A percentile compares a stretch with the other conserved stretches of the same genome.
phyloP scores from a whole-genome alignment of 1,140 invertebrate species.

The Drosophila grimshawi region DNA sequence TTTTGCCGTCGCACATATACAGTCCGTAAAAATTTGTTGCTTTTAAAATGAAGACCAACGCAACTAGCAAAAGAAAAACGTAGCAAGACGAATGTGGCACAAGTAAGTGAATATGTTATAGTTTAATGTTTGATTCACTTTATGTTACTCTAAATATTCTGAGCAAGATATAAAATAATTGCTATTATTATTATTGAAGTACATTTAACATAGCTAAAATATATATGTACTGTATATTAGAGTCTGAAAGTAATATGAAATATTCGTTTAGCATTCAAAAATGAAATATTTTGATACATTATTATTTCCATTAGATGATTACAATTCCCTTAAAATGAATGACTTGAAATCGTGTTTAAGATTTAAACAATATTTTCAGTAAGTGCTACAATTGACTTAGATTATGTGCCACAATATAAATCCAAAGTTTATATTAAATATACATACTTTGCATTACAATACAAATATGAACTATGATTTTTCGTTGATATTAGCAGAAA shows the following conservation, averaged over 20 bases:
- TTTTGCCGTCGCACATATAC: conserved; percentile 42
- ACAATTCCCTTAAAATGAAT: too few relatives aligned
- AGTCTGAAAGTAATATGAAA: too few relatives aligned
- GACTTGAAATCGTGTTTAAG: too few relatives aligned
- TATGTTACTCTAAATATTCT: neutral
- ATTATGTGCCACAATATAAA: neutral
- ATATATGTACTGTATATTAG: too few relatives aligned
- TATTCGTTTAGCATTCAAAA: too few relatives aligned
- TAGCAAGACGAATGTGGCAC: conserved; percentile 17
- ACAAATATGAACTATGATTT: conserved; percentile 1
- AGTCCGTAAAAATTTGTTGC: neutral
- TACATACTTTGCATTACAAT: neutral
- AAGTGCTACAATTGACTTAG: neutral
- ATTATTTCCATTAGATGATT: too few relatives aligned
- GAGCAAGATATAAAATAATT: neutral
- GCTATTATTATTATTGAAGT: neutral
- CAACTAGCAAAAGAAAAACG: conserved; percentile 51
- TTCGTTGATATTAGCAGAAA: neutral
- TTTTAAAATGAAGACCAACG: conserved; percentile 28
- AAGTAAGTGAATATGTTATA: conserved; percentile 17
- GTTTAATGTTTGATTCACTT: neutral
- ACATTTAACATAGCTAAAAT: neutral
- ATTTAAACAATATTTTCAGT: too few relatives aligned
- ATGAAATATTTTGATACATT: too few relatives aligned
- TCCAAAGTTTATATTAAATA: neutral